Base-by-base conservation (phyloP, 2,888 invertebrate genomes). In the Antheraea assamensis region DNA sequence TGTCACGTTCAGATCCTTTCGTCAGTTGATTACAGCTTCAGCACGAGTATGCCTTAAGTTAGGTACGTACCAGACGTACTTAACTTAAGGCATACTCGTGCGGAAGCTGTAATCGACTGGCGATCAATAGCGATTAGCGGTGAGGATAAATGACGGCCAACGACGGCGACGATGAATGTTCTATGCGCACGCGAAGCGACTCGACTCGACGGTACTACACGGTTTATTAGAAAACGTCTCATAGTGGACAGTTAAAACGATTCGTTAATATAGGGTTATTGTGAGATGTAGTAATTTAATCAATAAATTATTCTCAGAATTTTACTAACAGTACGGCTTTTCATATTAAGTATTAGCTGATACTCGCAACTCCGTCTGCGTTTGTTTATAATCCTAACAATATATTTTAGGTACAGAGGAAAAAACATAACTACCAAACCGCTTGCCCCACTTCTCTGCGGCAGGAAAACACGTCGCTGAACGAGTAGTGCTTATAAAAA, bases 71-170 rank as follows among this genome's bases (percentile, higher is more conserved):
- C n/a, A n/a, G n/a, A 77, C 76, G 70, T 75, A 72, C 74, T 73
- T 74, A 81, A 79, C 80, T 77, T 71, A 71, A 74, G 76, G 73
- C 74, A 75, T 72, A 76, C 77, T 76, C 68, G 72, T 79, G 74
- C 78, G 81, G 82, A 81, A 81, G 78, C 80, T 76, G 76, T 78
- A 78, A 80, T 82, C 76, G 81, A 77, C 68, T 73, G 52, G 35
- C 76, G 78, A 81, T 78, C 76, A 79, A 74, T 76, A 74, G 75
- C 78, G 75, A 79, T 80, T 79, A 80, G 74, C 70, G 72, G 70
- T 75, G 76, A 78, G 75, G 76, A 76, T 78, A 31, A 64, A n/a
- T 47, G 49, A 21, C 52, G 3, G 19, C 30, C 64, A 15, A 66
- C 49, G 61, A 31, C 47, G 24, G 68, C 47, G 70, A 27, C 70